phyloP scores from a whole-genome alignment of 1,140 invertebrate genomes.

The Hetaerina americana region DNA sequence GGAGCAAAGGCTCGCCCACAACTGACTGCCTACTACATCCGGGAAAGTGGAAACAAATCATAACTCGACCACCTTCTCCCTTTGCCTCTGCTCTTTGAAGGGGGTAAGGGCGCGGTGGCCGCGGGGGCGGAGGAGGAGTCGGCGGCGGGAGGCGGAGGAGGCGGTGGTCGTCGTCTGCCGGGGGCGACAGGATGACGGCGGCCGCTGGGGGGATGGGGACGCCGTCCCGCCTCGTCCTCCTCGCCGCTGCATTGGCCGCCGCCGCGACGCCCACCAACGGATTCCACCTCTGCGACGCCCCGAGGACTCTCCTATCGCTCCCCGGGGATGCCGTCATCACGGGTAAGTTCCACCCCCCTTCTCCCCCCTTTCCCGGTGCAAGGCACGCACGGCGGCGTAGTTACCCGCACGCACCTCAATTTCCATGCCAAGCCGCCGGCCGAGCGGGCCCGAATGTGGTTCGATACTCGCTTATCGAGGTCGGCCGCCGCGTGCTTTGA shows the following conservation, averaged over 20 bases:
- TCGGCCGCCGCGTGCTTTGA: too few species aligned
- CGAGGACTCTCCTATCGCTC: not conserved
- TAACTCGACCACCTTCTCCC: too few species aligned
- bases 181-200: not conserved
- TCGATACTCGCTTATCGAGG: too few species aligned
- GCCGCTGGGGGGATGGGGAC: not conserved
- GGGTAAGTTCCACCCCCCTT: conserved; percentile 3
- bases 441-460: too few species aligned
- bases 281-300: not conserved
- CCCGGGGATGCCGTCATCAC: conserved; percentile 6
- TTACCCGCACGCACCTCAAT: too few species aligned
- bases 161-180: not conserved
- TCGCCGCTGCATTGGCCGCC: not conserved
- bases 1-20: too few species aligned
- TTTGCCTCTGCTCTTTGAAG: too few species aligned
- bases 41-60: too few species aligned
- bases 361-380: not conserved
- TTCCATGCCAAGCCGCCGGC: too few species aligned
- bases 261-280: not conserved
- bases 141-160: not conserved
- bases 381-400: too few species aligned
- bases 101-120: not conserved
- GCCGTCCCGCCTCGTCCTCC: not conserved
- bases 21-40: too few species aligned
- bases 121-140: too few species aligned